Evolutionary conservation across 2,113 vertebrate species (phyloP).

Genomic region (Urocitellus parryii): DNA sequence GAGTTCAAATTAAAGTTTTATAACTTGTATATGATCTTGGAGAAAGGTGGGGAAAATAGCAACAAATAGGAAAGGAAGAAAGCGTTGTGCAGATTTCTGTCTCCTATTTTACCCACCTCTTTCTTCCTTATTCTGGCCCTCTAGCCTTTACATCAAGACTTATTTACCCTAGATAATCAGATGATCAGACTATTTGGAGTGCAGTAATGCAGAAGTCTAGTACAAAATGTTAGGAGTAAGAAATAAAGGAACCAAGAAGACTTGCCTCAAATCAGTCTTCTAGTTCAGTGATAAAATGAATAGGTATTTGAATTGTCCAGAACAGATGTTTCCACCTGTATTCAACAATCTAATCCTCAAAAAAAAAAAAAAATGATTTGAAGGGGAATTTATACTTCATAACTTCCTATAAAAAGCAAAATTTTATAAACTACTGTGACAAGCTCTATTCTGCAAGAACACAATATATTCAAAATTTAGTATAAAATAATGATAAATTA

Average conservation of each 20-base stretch:
- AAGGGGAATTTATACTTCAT: conserved; percentile 11
- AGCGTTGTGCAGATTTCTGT: background rate
- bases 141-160: background rate
- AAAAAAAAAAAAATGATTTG: conserved; percentile 6
- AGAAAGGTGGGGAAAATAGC: background rate
- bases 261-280: background rate
- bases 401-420: conserved; percentile 54
- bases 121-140: background rate
- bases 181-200: background rate
- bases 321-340: background rate
- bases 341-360: conserved; percentile 32
- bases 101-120: background rate
- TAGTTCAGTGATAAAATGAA: background rate
- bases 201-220: background rate
- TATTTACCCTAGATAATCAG: background rate
- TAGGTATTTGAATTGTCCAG: background rate
- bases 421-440: conserved; percentile 17
- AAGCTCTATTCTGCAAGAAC: conserved; percentile 30
- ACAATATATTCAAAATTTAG: background rate
- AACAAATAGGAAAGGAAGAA: background rate
- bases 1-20: background rate
- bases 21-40: background rate
- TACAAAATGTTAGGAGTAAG: conserved; percentile 33
- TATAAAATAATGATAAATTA: conserved; percentile 2
- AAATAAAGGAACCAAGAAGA: conserved; percentile 3